These are phyloP conservation scores for Macrophya alboannulata DNA, from an alignment of 2,888 invertebrate genomes.

Conservation along the genomic window DNA sequence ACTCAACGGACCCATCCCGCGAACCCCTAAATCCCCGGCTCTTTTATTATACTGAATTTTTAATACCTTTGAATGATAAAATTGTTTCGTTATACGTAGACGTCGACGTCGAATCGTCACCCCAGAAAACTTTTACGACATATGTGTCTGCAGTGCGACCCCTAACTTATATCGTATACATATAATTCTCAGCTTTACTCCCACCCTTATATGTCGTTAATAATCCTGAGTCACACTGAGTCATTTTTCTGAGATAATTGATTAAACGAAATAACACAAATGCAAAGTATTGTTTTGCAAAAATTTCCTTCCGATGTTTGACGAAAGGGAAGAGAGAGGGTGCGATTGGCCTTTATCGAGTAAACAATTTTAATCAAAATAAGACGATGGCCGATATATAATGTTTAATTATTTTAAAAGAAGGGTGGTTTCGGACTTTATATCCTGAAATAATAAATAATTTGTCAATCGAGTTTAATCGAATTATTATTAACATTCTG, in stretches of 20 bases:
- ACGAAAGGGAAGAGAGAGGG: not conserved
- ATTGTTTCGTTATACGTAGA: slow-evolving; percentile 2
- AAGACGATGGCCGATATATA: not conserved
- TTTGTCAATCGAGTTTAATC: not conserved
- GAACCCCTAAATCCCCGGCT: not conserved
- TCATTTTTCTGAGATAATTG: not conserved
- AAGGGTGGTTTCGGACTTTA: not conserved
- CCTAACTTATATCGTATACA: not conserved
- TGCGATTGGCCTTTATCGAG: not conserved
- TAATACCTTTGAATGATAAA: slow-evolving; percentile 30
- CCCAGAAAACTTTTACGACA: slow-evolving; percentile 46
- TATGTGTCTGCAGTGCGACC: slow-evolving; percentile 31
- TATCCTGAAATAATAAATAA: not conserved
- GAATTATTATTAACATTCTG: not conserved
- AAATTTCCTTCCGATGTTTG: not conserved
- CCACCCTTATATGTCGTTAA: slow-evolving; percentile 25
- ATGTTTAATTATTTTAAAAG: slow-evolving; percentile 4
- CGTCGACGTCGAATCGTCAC: slow-evolving; percentile 6
- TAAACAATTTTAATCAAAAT: slow-evolving; percentile 10
- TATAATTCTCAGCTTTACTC: not conserved
- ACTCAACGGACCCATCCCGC: not conserved
- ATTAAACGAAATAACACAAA: not conserved
- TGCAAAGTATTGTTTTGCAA: not conserved
- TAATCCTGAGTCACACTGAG: slow-evolving; percentile 43
- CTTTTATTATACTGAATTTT: slow-evolving; percentile 24